Conservation (phyloP, 1,140 invertebrate species). For the Aphelenchoides avenae region DNA sequence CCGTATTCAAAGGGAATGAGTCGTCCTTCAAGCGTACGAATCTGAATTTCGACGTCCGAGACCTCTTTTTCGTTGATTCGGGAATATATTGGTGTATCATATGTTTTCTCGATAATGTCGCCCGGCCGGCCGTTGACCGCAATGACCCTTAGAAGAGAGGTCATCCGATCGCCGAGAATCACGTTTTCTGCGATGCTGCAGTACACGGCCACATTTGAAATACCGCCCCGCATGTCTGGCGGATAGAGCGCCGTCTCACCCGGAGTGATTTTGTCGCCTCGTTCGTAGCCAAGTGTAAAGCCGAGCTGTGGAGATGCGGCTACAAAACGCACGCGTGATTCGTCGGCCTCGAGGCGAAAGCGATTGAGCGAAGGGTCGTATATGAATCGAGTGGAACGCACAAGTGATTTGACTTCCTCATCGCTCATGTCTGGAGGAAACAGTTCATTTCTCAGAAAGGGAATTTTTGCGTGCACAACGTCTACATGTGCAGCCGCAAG, state of each 20-base stretch:
- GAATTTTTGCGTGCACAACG: too few relatives aligned
- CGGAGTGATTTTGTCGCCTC: background rate
- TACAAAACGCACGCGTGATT: background rate
- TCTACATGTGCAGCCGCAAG: too few relatives aligned
- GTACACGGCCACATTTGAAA: slow-evolving; percentile 11
- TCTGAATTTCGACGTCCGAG: too few relatives aligned
- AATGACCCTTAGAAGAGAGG: slow-evolving; percentile 11
- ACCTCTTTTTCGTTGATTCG: too few relatives aligned
- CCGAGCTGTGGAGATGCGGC: slow-evolving; percentile 3
- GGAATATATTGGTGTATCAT: slow-evolving; percentile 21
- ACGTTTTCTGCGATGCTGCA: background rate
- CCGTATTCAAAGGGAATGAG: too few relatives aligned
- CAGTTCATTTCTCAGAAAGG: too few relatives aligned
- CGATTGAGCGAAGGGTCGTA: background rate
- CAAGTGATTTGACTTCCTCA: too few relatives aligned
- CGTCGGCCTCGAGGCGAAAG: background rate
- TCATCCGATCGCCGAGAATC: slow-evolving; percentile 9
- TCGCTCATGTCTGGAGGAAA: too few relatives aligned
- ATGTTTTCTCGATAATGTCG: slow-evolving; percentile 7
- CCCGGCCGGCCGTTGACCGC: slow-evolving; percentile 4
- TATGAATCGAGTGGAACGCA: slow-evolving; percentile 4
- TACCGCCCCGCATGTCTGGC: slow-evolving; percentile 9
- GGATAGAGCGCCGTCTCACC: slow-evolving; percentile 10
- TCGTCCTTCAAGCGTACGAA: too few relatives aligned
- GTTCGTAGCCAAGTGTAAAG: slow-evolving; percentile 1